Evolutionary conservation across 2,113 vertebrate genomes (phyloP), one percentile per base, ranked within the genome.

Genomic region (Chamaetylas fuelleborni): DNA sequence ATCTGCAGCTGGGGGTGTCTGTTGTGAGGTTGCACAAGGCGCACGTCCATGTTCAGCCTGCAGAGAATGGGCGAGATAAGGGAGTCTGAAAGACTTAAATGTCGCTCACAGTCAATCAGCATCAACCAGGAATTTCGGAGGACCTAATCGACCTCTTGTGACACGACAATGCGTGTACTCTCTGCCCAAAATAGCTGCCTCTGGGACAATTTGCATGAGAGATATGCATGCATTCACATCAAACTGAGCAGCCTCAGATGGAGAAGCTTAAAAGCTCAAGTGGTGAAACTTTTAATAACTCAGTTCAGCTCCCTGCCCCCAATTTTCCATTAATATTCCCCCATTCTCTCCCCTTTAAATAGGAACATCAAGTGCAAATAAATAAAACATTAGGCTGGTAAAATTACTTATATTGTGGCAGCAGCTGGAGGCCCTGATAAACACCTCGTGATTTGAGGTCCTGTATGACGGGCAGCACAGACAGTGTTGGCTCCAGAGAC

Each of bases 361-460:
- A 93, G 74, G 82, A 93, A 94, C 18, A 28, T 92, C 83, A 82
- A 94, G 78, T 96, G 57, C 69, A 95, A 88, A 96, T 96, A 97
- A 96, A 96, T 95, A 97, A 97, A 96, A 97, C 91, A 96, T 97
- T 91, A 96, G 81, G 61, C 72, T 93, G 95, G 96, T 92, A 93
- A 93, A 88, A 92, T 96, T 86, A 90, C 92, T 96, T 92, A 67
- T 61, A 95, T 93, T 94, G 56, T 86, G 74, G 76, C 74, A 90
- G 92, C 94, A 96, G 79, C 93, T 96, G 93, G 86, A 92, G 36
- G 65, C 48, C 31, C 89, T 96, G 94, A 92, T 96, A 96, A 97
- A 96, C 89, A 82, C 90, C 62, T 90, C 1, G 11, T 83, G 93
- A 83, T 88, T 91, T 28, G 48, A 62, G 47, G 76, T 66, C 58